A percentile compares a stretch with the other conserved stretches of the same genome.
Conservation (phyloP, 1,140 invertebrate genomes). For the Conus betulinus region DNA sequence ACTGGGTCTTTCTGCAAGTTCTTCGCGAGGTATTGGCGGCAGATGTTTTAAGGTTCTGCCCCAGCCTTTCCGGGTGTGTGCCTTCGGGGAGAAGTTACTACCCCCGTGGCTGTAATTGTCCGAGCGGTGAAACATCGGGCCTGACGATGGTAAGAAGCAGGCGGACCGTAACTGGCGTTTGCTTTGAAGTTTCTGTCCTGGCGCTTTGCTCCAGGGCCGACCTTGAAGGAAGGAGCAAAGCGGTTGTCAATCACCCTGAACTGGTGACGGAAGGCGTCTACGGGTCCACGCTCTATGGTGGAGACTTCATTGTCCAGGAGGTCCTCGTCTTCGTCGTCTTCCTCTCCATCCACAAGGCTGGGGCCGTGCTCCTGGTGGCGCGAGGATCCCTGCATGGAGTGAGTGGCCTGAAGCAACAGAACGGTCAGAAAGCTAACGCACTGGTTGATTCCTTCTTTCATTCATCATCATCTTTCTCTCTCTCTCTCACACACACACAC, state of each 20-base stretch:
- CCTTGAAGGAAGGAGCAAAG: neutral
- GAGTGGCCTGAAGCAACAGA: neutral
- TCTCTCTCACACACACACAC: too few species aligned
- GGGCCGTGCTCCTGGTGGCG: neutral
- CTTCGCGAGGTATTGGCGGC: slow-evolving; percentile 42
- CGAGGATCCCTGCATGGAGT: neutral
- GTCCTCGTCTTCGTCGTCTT: slow-evolving; percentile 42
- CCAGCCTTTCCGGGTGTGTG: neutral
- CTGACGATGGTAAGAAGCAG: slow-evolving; percentile 12
- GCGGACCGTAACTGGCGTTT: slow-evolving; percentile 1
- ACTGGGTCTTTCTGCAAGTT: slow-evolving; percentile 48
- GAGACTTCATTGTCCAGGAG: slow-evolving; percentile 48
- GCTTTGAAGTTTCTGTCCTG: neutral
- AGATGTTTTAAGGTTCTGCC: slow-evolving; percentile 43
- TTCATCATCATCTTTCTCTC: too few species aligned
- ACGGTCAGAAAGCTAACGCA: too few species aligned
- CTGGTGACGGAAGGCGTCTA: neutral
- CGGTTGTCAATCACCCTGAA: neutral
- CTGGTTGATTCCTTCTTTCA: too few species aligned
- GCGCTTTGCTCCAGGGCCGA: neutral
- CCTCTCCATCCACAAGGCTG: slow-evolving; percentile 34
- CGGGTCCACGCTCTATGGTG: slow-evolving; percentile 28
- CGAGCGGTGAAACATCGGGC: slow-evolving; percentile 9
- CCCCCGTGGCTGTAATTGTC: slow-evolving; percentile 32
- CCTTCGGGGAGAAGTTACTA: neutral